Evolutionary conservation across 2,113 vertebrate species (phyloP), one percentile per base, ranked within the genome.

Genomic region (Platichthys stellatus): DNA sequence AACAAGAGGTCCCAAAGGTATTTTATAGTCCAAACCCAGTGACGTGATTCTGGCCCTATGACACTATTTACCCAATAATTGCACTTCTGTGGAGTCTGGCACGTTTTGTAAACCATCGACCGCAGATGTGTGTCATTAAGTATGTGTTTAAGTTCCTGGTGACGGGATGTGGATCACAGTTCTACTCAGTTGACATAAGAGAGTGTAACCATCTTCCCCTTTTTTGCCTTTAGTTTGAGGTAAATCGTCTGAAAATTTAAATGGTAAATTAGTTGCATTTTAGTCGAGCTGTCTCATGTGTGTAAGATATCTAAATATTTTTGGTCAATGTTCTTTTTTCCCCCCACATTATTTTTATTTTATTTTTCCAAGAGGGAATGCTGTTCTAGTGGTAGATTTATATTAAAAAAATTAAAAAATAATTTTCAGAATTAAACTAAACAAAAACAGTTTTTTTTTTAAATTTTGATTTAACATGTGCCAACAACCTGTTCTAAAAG

Each of bases 351-450:
- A 4, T 67, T 87, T 90, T 93, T 2, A n/a, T 15, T 23, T 94
- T 93, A 31, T 94, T 83, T 92, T 95, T 96, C 93, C 93, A 90
- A 87, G 92, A 95, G 93, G 93, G 93, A 95, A 96, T 95, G 94
- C 94, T 96, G 94, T 95, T 95, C 91, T 96, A 96, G 93, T 93
- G 89, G 94, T 96, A 96, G 95, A 95, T 96, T 97, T 96, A 92
- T 95, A 95, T 93, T 88, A 21, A 84, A 31, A 6, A 31, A 31
- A 90, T 88, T 78, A 92, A 89, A 83, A 92, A 90, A 82, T 91
- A 43, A 90, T 93, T 94, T 95, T 96, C 91, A 93, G 83, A 93
- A 93, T 90, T 93, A 93, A 93, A 90, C 51, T 65, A 81, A 69
- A 90, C 49, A 83, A 92, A 66, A 62, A 81, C 78, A 89, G 87